Percentiles rank a stretch among this genome's conserved stretches.
These are phyloP conservation scores for Epinephelus fuscoguttatus DNA, from an alignment of 2,113 vertebrate species.

Conservation along the genomic window DNA sequence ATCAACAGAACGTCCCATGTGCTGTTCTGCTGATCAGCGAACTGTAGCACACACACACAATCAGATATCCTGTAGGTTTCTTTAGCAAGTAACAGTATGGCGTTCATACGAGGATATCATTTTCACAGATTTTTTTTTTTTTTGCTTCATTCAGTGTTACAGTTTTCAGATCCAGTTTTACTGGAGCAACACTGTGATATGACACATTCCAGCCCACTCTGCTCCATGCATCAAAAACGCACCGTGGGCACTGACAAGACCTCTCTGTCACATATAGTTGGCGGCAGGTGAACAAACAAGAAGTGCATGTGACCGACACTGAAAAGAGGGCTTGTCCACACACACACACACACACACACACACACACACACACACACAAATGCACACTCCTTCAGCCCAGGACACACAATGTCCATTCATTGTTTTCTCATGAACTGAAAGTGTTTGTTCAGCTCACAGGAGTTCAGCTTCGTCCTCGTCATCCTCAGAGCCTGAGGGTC, in stretches of 20 bases:
- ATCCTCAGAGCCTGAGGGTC: constrained; percentile 96
- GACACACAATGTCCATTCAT: constrained; percentile 28
- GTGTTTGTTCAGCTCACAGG: constrained; percentile 81
- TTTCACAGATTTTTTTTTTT: constrained; percentile 14
- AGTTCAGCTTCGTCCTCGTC: constrained; percentile 95
- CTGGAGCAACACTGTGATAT: background rate
- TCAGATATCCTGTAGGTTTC: background rate
- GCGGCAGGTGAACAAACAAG: constrained; percentile 26
- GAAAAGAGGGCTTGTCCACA: constrained; percentile 13
- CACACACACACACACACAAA: background rate
- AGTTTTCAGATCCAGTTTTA: constrained; percentile 20
- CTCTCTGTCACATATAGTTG: constrained; percentile 13
- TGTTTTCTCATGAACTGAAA: background rate
- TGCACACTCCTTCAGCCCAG: background rate
- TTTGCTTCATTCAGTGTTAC: constrained; percentile 26
- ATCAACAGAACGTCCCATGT: background rate
- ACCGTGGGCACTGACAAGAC: constrained; percentile 12
- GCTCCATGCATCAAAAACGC: background rate
- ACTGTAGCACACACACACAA: no score
- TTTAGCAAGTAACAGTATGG: constrained; percentile 19
- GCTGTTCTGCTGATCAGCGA: background rate
- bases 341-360: background rate
- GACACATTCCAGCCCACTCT: constrained; percentile 11
- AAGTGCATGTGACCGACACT: constrained; percentile 22
- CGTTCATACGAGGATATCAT: background rate